Percentiles rank a stretch among this genome's conserved stretches.
Conservation (phyloP, 2,113 vertebrate genomes). For the Onychorhynchus coronatus region DNA sequence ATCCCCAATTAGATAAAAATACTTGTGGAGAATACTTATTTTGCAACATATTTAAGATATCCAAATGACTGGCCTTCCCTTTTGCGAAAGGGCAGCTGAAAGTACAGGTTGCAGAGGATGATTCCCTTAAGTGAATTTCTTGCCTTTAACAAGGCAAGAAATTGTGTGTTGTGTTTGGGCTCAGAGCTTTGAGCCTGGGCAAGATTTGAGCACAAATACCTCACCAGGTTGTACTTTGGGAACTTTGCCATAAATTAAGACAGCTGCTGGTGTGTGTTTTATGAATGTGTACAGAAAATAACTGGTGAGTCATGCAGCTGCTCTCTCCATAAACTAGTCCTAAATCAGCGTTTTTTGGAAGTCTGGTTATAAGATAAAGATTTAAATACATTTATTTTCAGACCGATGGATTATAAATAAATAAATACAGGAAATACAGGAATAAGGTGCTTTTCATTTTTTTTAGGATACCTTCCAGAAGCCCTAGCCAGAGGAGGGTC, state of each 20-base stretch:
- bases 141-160: not conserved
- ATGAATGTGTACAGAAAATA: accelerated
- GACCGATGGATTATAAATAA: not conserved
- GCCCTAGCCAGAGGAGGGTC: not conserved
- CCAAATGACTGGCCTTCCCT: not conserved
- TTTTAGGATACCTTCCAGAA: not conserved
- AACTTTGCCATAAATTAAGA: not conserved
- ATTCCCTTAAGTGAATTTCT: not conserved
- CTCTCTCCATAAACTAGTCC: not conserved
- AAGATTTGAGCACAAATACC: not conserved
- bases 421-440: not conserved
- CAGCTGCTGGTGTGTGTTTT: not conserved
- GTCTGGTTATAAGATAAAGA: not conserved
- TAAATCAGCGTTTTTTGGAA: not conserved
- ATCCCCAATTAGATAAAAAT: not conserved
- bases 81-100: not conserved
- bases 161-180: not conserved
- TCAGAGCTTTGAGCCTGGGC: not conserved
- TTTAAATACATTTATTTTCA: not conserved
- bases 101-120: not conserved
- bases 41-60: not conserved
- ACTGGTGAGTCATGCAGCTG: not conserved
- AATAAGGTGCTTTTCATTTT: not conserved
- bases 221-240: not conserved
- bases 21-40: not conserved